Conservation (phyloP, 1,140 invertebrate species). For the Apis cerana region DNA sequence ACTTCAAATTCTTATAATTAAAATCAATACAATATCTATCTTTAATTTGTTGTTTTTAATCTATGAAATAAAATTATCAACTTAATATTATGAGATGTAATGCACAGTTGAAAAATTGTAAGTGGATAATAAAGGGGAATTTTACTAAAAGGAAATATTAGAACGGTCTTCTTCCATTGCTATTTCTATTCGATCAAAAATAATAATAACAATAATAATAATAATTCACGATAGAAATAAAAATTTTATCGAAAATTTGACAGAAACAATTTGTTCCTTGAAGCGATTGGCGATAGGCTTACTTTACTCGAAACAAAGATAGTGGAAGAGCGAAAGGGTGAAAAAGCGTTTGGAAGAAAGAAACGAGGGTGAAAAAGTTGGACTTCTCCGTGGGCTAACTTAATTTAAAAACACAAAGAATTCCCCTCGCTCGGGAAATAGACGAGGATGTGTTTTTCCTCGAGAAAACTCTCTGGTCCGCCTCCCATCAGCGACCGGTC, state of each 20-base stretch:
- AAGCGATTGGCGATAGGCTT: constrained; percentile 17
- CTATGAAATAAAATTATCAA: too few species aligned
- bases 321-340: not conserved
- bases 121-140: too few species aligned
- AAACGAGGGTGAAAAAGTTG: constrained; percentile 49
- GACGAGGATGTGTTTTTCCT: constrained; percentile 61
- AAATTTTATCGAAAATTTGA: not conserved
- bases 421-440: constrained; percentile 59
- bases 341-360: constrained; percentile 44
- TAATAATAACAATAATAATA: too few species aligned
- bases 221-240: not conserved
- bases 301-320: not conserved
- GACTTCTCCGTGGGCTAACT: constrained; percentile 61
- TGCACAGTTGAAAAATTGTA: too few species aligned
- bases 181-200: too few species aligned
- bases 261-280: not conserved
- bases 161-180: too few species aligned
- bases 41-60: too few species aligned
- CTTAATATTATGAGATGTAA: too few species aligned
- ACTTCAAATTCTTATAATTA: too few species aligned
- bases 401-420: constrained; percentile 69
- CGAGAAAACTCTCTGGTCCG: constrained; percentile 46
- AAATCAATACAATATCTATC: too few species aligned
- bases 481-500: constrained; percentile 36
- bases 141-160: too few species aligned